Evolutionary conservation across 2,797 vertebrate genomes (phyloP).

Genomic region (Dendrocincla tyrannina): DNA sequence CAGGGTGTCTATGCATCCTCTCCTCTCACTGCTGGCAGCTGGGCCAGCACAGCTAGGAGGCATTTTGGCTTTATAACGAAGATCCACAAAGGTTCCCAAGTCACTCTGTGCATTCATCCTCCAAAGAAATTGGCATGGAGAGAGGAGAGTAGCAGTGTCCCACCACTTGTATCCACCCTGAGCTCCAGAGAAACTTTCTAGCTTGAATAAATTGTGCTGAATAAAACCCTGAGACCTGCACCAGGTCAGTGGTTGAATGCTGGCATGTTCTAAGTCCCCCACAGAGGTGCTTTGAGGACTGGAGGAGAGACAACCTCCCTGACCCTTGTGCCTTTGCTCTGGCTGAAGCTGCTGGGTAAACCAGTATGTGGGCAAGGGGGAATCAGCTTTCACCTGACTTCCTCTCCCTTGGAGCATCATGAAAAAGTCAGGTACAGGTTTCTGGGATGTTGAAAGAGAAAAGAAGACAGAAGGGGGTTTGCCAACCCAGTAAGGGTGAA

Average conservation of each 20-base stretch:
- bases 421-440: background rate
- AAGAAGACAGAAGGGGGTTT: background rate
- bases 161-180: background rate
- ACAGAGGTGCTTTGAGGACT: background rate
- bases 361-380: background rate
- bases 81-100: background rate
- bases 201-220: background rate
- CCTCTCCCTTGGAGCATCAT: background rate
- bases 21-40: background rate
- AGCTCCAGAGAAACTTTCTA: background rate
- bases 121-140: background rate
- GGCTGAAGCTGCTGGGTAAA: background rate
- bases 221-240: background rate
- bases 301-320: background rate
- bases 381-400: background rate
- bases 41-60: background rate
- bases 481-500: background rate
- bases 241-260: background rate
- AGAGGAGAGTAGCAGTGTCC: background rate
- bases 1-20: background rate
- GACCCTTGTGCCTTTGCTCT: background rate
- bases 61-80: background rate
- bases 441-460: background rate
- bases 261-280: background rate
- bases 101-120: background rate